Evolutionary conservation across 2,888 invertebrate species (phyloP).

Genomic region (Hyalella azteca): DNA sequence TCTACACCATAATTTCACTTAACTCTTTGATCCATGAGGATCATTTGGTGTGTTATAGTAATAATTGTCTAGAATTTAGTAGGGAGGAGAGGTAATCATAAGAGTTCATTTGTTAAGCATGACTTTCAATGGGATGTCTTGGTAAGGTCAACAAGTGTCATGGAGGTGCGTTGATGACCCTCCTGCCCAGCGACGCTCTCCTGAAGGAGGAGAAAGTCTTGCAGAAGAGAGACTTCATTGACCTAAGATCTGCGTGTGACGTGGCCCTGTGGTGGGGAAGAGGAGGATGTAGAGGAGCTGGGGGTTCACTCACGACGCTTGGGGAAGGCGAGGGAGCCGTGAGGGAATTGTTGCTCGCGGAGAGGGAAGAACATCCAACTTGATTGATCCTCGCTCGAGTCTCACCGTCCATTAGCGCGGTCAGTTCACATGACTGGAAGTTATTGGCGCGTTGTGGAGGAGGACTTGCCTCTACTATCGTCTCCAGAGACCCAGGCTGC

Average conservation of each 20-base stretch:
- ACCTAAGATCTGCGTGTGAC: conserved; percentile 50
- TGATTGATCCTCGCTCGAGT: conserved; percentile 38
- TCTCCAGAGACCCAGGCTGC: conserved; percentile 53
- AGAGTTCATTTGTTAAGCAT: too few species aligned
- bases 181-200: conserved; percentile 22
- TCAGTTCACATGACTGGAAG: conserved; percentile 52
- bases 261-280: conserved; percentile 21
- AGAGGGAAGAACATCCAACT: conserved; percentile 44
- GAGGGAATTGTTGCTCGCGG: conserved; percentile 43
- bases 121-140: too few species aligned
- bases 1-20: too few species aligned
- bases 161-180: background rate
- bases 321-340: conserved; percentile 57
- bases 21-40: too few species aligned
- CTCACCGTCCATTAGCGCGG: conserved; percentile 53
- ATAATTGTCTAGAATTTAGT: too few species aligned
- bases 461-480: conserved; percentile 56
- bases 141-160: too few species aligned
- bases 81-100: too few species aligned
- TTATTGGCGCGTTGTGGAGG: conserved; percentile 1
- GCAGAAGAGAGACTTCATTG: conserved; percentile 55
- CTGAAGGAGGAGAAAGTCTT: conserved; percentile 56
- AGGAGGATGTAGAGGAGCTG: conserved; percentile 47
- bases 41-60: too few species aligned
- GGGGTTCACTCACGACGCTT: conserved; percentile 55